Percentiles rank a stretch among this genome's conserved stretches.
Conservation (phyloP, 2,797 vertebrate genomes). For the Cyclopterus lumpus region DNA sequence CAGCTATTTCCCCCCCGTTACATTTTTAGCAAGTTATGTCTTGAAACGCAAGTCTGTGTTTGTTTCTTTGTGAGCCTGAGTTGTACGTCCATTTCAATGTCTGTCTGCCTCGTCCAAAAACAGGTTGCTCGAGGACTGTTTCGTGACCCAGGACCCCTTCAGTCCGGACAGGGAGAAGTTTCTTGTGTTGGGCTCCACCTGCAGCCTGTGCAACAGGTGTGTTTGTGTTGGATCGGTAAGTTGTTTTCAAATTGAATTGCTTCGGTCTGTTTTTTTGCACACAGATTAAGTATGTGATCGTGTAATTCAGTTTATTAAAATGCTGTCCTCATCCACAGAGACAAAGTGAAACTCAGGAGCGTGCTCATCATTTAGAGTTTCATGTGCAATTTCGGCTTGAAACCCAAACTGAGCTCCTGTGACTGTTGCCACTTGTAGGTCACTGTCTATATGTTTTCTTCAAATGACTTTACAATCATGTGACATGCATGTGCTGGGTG, state of each 20-base stretch:
- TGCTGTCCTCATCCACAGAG: not conserved
- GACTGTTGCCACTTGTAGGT: not conserved
- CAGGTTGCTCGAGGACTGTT: constrained; percentile 91
- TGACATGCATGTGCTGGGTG: constrained; percentile 8
- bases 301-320: not conserved
- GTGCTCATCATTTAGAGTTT: not conserved
- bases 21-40: accelerated
- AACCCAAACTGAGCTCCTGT: not conserved
- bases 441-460: constrained; percentile 1
- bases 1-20: accelerated
- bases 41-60: accelerated
- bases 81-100: accelerated
- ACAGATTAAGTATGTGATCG: not conserved
- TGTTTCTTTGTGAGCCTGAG: not conserved
- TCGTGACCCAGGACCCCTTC: constrained; percentile 90
- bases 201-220: constrained; percentile 83
- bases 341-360: not conserved
- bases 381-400: not conserved
- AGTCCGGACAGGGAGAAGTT: constrained; percentile 87
- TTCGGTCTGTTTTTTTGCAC: not conserved
- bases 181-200: constrained; percentile 87
- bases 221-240: constrained; percentile 89
- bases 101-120: not conserved
- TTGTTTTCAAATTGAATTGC: not conserved
- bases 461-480: constrained; percentile 25